A percentile compares a stretch with the other conserved stretches of the same genome.
These are phyloP conservation scores for Promerops cafer DNA, from an alignment of 2,113 vertebrate genomes.

Conservation along the genomic window DNA sequence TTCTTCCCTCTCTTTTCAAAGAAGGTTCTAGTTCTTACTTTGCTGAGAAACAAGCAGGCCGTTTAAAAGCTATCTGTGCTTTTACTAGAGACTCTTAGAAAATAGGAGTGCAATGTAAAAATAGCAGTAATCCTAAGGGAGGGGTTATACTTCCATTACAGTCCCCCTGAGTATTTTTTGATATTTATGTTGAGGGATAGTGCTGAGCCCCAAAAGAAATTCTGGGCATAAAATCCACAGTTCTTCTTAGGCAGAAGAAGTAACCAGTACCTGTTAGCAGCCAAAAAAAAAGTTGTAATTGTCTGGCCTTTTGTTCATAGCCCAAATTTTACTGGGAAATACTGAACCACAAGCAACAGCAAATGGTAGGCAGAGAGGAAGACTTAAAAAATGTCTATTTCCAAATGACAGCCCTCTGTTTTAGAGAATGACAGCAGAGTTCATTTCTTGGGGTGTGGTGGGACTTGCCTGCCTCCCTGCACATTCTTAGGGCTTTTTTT, in stretches of 20 bases:
- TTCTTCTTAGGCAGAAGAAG: neutral
- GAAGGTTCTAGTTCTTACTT: neutral
- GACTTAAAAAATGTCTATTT: neutral
- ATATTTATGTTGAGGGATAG: neutral
- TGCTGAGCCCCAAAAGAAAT: neutral
- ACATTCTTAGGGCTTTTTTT: neutral
- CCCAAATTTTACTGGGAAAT: neutral
- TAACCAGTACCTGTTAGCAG: neutral
- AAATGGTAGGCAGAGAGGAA: neutral
- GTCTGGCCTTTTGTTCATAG: neutral
- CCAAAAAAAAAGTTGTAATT: neutral
- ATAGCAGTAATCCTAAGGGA: neutral
- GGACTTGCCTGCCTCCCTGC: neutral
- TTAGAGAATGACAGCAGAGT: neutral
- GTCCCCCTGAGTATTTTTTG: accelerated
- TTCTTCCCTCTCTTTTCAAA: neutral
- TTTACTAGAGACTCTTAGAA: neutral
- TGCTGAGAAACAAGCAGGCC: neutral
- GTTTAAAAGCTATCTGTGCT: neutral
- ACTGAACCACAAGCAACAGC: neutral
- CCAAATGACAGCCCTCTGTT: neutral
- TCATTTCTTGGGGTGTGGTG: neutral
- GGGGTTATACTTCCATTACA: neutral
- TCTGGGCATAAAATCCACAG: neutral
- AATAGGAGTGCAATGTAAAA: neutral